Base-by-base conservation (phyloP, 2,888 invertebrate genomes). In the Drosophila sordidula region DNA sequence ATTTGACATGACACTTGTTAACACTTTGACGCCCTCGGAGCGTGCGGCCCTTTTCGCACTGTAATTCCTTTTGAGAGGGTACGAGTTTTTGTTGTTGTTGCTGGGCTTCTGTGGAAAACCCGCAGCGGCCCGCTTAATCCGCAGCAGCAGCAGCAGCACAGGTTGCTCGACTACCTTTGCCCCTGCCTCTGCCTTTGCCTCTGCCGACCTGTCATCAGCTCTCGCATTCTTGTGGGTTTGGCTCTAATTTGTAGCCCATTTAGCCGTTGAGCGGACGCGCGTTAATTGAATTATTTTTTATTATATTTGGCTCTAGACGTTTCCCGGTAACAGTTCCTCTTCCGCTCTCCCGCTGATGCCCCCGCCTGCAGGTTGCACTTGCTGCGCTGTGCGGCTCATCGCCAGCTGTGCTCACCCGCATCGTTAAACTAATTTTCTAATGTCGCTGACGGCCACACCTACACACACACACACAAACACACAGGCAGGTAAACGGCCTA, bases 1-100 rank as follows among this genome's bases (percentile, higher is more conserved):
- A 78, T 79, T 84, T 78, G 79, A 75, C 78, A 80, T 70, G 80
- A 87, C 90, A 90, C 90, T 90, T 90, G 90, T 90, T 90, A 90
- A 84, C 89, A 89, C 84, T 81, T 89, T 77, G 86, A 89, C 84
- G 72, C 90, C 87, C 84, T 69, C 78, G 41, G 29, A 55, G 64
- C 69, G 68, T 69, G 63, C 51, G 71, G 25, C 64, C 73, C 61
- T 70, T 80, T 81, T 84, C 80, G 84, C 87, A 87, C 71, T 55
- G 84, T 84, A 77, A 82, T 68, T 75, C 81, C 46, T 55, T 69
- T 75, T 78, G 81, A 36, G 44, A 34, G 44, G 39, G 64, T 14
- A 22, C 32, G 26, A 8, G 38, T 55, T 38, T 55, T 4, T 41
- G 25, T 8, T 49, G 16, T 34, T 26, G 12, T 22, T n/a, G 52